Evolutionary conservation across 92 coral and sea anemone genomes (phyloP).

Genomic region (Palythoa caribaeorum): DNA sequence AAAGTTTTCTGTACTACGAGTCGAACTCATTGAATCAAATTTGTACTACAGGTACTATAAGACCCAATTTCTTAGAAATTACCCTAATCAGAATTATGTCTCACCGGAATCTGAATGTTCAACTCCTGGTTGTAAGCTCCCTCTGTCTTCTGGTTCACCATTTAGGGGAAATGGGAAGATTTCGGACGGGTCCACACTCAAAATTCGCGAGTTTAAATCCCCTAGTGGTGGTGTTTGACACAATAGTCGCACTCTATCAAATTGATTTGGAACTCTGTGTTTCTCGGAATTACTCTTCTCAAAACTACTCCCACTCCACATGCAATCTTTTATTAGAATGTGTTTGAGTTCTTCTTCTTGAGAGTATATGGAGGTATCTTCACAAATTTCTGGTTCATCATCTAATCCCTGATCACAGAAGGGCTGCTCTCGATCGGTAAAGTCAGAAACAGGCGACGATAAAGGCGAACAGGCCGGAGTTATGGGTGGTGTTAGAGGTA

Average conservation of each 20-base stretch:
- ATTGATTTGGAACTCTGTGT: slow-evolving; percentile 58
- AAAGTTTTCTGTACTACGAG: slow-evolving; percentile 25
- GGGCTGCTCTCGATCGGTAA: slow-evolving; percentile 78
- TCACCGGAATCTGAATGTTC: slow-evolving; percentile 86
- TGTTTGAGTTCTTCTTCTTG: slow-evolving; percentile 89
- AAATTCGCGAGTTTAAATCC: slow-evolving; percentile 87
- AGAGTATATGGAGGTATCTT: slow-evolving; percentile 83
- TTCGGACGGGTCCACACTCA: slow-evolving; percentile 97
- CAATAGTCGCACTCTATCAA: slow-evolving; percentile 84
- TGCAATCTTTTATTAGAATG: slow-evolving; percentile 97
- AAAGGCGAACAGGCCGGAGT: slow-evolving; percentile 87
- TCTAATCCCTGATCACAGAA: slow-evolving; percentile 79
- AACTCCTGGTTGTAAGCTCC: slow-evolving; percentile 48
- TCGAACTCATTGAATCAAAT: slow-evolving; percentile 33
- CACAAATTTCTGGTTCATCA: slow-evolving; percentile 66
- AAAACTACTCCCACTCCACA: slow-evolving; percentile 98
- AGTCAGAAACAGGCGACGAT: slow-evolving; percentile 72
- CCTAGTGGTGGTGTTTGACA: slow-evolving; percentile 94
- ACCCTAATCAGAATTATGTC: slow-evolving; percentile 43
- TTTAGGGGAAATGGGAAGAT: slow-evolving; percentile 94
- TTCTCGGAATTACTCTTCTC: slow-evolving; percentile 58
- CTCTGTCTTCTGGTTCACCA: slow-evolving; percentile 71
- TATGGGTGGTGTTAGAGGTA: slow-evolving; percentile 91
- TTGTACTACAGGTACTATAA: slow-evolving; percentile 28
- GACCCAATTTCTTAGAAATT: slow-evolving; percentile 61